Base-by-base conservation (phyloP, 2,888 invertebrate genomes). In the Dasypolia templi region DNA sequence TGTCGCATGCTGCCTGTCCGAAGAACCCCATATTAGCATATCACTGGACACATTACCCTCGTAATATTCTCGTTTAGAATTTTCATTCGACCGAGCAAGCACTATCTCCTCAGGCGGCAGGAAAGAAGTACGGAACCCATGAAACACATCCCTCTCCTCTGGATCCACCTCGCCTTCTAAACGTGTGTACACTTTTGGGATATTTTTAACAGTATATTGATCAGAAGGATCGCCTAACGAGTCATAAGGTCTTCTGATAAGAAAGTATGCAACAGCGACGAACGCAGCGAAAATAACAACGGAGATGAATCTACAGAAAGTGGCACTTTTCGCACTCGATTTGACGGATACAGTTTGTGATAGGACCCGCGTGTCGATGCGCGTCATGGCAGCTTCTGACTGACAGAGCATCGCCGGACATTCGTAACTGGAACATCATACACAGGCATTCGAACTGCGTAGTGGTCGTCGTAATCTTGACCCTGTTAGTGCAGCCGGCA, bases 41-140 rank as follows among this genome's bases (percentile, higher is more conserved):
- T 93, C 94, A 90, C 93, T 94, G 0, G 92, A 91, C 72, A 91
- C 89, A 88, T 94, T 93, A 26, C 87, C 92, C 75, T 92, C 90
- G 61, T 90, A 90, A 32, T 88, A 67, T 39, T 92, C 92, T 46
- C 85, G 86, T 68, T 89, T 90, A 11, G 82, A 71, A 46, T 87
- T 85, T 0, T 83, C 82, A 68, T 91, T 72, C 26, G 82, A 88
- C 26, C 89, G 90, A 51, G 96, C 96, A 51, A 97, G 90, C 58
- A 95, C 91, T 58, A 96, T 92, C 61, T 96, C 96, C 70, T 97
- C 97, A 0, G 94, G 92, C 0, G 97, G 97, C 58, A 97, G 91
- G 86, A 97, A 97, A 26, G 97, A 97, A 0, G 97, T 97, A 63
- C 97, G 96, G 68, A 97, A 96, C 80, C 97, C 97, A 83, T 96